Evolutionary conservation across 2,113 vertebrate species (phyloP), one percentile per base, ranked within the genome.

Genomic region (Pelobates fuscus): DNA sequence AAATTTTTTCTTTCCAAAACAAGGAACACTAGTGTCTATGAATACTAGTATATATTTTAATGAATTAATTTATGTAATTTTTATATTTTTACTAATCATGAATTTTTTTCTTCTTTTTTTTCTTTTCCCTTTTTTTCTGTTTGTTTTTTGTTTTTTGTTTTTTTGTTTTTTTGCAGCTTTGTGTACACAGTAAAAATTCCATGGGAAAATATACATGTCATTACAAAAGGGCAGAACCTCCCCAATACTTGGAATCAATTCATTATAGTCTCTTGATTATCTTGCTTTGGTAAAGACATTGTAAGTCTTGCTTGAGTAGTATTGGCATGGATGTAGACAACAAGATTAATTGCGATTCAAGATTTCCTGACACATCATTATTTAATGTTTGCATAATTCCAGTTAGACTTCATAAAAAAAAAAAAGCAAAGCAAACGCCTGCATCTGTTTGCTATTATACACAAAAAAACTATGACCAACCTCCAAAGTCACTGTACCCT

Each of bases 351-450:
- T 82, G 77, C 4, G 0, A 43, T 57, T 49, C 55, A 83, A 73
- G 80, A 71, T 61, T 82, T 85, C 75, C 80, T 82, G 82, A 70
- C 79, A 81, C 64, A 49, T 85, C 81, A 82, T 79, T 84, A 82
- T 84, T 87, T 85, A 81, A 82, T 78, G 72, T 84, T 85, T 80
- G 81, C 81, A 82, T 79, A 65, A 83, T 82, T 79, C 82, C 73
- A 80, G 77, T 82, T 84, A 79, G 67, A 68, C 81, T 80, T 83
- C 79, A 85, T 80, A 83, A 77, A 78, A 80, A 80, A 65, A 68
- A 78, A 74, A 65, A 78, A 77, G 74, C 79, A 65, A 68, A 78
- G 73, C 68, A 78, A 77, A 77, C 79, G 23, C 79, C 75, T 70
- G 83, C 84, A 84, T 82, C 81, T 87, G 81, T 80, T 86, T 80